Evolutionary conservation across 1,140 invertebrate species (phyloP), one percentile per base, ranked within the genome.

Genomic region (Formica exsecta): DNA sequence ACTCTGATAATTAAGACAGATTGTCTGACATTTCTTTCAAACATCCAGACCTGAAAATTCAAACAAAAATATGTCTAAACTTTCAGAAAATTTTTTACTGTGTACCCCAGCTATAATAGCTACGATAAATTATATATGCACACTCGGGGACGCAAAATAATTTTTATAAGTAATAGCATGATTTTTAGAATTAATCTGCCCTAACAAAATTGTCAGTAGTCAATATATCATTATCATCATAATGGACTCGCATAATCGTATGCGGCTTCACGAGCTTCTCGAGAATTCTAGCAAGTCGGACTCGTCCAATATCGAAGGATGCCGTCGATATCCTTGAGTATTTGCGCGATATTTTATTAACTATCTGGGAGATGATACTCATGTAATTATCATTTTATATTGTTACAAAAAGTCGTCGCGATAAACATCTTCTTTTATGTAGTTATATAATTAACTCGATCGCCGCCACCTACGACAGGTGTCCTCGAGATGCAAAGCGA

Each of bases 311-410:
- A 8, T 29, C 36, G 65, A 70, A 29, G 36, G 51, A 71, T 44
- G 22, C 25, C 9, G 25, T 61, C 19, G 25, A 25, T 36, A 61
- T 73, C 68, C 68, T 83, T 83, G 79, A 61, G 0, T 48, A 36
- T 70, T 70, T 70, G 44, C 64, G 64, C 4, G n/a, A 80, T 80
- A 80, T 73, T 83, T 83, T 74, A 83, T 83, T 61, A 81, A 81
- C 44, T 61, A 38, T 4, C 13, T 57, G n/a, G 36, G 73, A 19
- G 48, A 51, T 51, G 79, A 81, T 73, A 66, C 38, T 74, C 68
- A 29, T 11, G 41, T 8, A 59, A 81, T 44, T 57, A 22, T n/a
- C 38, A 25, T 44, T 83, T 73, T 61, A 62, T 54, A 83, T 74
- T 48, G 54, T 74, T 13, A 61, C 54, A 74, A 83, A 74, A 64